Base-by-base conservation (phyloP, 2,113 vertebrate species). In the Tiliqua scincoides region DNA sequence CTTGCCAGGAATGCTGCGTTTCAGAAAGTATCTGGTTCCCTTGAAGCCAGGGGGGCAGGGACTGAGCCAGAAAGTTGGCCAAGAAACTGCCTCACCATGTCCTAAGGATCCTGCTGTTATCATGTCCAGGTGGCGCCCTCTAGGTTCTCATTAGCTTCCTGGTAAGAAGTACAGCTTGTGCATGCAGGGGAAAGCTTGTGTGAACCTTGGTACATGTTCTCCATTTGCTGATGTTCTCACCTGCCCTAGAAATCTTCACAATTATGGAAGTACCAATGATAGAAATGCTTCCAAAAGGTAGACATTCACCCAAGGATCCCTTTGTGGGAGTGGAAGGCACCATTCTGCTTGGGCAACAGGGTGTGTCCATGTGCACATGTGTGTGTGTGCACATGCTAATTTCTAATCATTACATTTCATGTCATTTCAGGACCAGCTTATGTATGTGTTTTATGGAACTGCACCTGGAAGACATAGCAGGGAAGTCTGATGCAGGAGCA, bases 111-210 rank as follows among this genome's bases (percentile, higher is more conserved):
- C 70, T 72, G 20, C 30, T 18, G 10, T 71, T 68, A 4, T 5
- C 21, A 43, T 14, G 9, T 23, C 17, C 37, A 40, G 20, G 70
- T 72, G 37, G 32, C 17, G 18, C 35, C 68, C 32, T 70, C 14
- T 70, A 68, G 15, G n/a, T 68, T 68, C n/a, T 68, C n/a, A 32
- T 9, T 35, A n/a, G 6, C 67, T 67, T 12, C 65, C 30, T 11
- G 30, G 32, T 27, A 35, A 67, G 3, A 67, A 67, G 30, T 14
- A n/a, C 3, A 15, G 11, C 10, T 67, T 67, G 82, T 87, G 87
- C 84, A 68, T 86, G 68, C 67, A 40, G 88, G 85, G 83, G 85
- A 89, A 88, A 72, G 65, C 65, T n/a, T n/a, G n/a, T 68, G 65
- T 68, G 30, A 75, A 74, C 59, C 74, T 4, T 48, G 43, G 8